Base-by-base conservation (phyloP, 2,797 vertebrate species). In the Vipera latastei region DNA sequence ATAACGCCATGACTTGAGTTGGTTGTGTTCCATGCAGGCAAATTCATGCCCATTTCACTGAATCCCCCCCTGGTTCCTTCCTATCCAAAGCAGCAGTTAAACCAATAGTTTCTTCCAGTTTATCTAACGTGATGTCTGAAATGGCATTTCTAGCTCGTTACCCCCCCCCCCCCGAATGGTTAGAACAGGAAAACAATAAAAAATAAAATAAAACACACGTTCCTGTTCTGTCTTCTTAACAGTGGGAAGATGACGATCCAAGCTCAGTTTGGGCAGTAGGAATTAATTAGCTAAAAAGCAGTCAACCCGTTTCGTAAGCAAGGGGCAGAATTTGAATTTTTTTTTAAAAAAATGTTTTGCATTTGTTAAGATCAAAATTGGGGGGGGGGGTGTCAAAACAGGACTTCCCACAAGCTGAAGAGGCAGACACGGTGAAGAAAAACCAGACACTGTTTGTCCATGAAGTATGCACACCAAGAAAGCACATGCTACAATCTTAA, bases 311-410 rank as follows among this genome's bases (percentile, higher is more conserved):
- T 88, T 63, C 59, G 56, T 28, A 86, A 89, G 5, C 11, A 28
- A 28, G 11, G 61, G 5, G 32, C 16, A 63, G 44, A 60, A 38
- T 25, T 28, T 55, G 20, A 57, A 20, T 63, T 96, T 96, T 95
- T 95, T 22, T 59, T 4, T 25, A 20, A 73, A 32, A 60, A 60
- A 86, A 53, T 86, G 94, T 94, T 85, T 92, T 90, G 94, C 93
- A 95, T 96, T 96, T 95, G 96, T 95, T 90, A 94, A 94, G 2
- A 69, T 96, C 94, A 96, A 97, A 96, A 96, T 95, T 95, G 89
- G 93, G 92, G 94, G 25, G 11, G 9, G 0, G 61, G 28, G 13
- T 13, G 6, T 73, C 32, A 97, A 97, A 96, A 97, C 96, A 65
- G n/a, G 28, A 93, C 90, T 92, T 95, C 89, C 94, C 93, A 95